A percentile compares a stretch with the other conserved stretches of the same genome.
Evolutionary conservation across 2,113 vertebrate species (phyloP).

Genomic region (Ophiodon elongatus): DNA sequence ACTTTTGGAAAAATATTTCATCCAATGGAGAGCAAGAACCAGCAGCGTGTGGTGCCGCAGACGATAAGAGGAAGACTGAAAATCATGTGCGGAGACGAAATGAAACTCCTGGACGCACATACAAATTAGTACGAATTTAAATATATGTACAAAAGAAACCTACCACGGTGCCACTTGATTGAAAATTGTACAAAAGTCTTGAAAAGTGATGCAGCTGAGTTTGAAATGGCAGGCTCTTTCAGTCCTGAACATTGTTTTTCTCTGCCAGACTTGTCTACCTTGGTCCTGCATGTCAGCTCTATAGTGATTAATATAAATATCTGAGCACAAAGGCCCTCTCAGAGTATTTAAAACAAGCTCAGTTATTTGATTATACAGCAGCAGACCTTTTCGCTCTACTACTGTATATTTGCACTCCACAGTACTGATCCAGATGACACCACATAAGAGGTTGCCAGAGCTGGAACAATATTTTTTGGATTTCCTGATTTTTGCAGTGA

Average conservation of each 20-base stretch:
- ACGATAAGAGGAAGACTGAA: slow-evolving; percentile 4
- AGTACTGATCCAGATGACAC: slow-evolving; percentile 49
- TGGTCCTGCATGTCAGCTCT: slow-evolving; percentile 39
- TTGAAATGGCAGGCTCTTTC: neutral
- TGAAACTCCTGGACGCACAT: slow-evolving; percentile 27
- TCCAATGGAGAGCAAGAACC: slow-evolving; percentile 55
- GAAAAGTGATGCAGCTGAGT: slow-evolving; percentile 3
- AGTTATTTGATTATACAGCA: slow-evolving; percentile 55
- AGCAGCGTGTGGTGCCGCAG: slow-evolving; percentile 17
- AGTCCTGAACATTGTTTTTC: neutral
- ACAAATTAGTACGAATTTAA: slow-evolving; percentile 6
- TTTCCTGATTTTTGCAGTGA: slow-evolving; percentile 54
- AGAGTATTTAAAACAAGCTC: slow-evolving; percentile 32
- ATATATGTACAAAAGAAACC: slow-evolving; percentile 6
- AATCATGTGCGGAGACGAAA: neutral
- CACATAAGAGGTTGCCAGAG: slow-evolving; percentile 21
- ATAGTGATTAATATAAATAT: slow-evolving; percentile 54
- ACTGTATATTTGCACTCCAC: slow-evolving; percentile 48
- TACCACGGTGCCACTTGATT: slow-evolving; percentile 14
- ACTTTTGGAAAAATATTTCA: slow-evolving; percentile 66
- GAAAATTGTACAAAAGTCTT: neutral
- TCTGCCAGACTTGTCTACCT: slow-evolving; percentile 27
- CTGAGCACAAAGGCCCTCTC: slow-evolving; percentile 42
- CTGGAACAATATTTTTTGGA: slow-evolving; percentile 50
- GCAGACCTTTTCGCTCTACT: slow-evolving; percentile 16